Conservation (phyloP, 2,888 invertebrate genomes). For the Tuberolachnus salignus region DNA sequence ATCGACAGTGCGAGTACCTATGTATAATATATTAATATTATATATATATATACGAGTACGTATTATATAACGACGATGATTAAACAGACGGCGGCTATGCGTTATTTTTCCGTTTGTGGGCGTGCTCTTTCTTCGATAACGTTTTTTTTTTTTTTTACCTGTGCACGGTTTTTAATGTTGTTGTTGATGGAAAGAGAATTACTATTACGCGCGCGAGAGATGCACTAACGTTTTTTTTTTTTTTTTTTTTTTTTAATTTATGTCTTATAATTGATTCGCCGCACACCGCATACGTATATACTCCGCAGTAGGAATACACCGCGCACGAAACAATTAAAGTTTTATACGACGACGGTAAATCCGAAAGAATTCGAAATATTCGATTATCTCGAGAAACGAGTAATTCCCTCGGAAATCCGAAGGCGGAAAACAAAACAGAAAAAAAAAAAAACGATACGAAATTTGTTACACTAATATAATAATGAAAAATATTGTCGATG, state of each 20-base stretch:
- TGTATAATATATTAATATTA: background rate
- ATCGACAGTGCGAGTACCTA: slow-evolving; percentile 21
- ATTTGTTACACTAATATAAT: slow-evolving; percentile 21
- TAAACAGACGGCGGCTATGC: slow-evolving; percentile 16
- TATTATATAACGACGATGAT: slow-evolving; percentile 28
- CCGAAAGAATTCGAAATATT: slow-evolving; percentile 7
- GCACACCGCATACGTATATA: background rate
- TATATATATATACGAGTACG: too few species aligned
- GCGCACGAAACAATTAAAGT: slow-evolving; percentile 14
- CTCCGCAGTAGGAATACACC: too few species aligned
- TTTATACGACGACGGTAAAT: background rate
- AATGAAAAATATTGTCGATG: too few species aligned
- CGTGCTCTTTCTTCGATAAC: slow-evolving; percentile 30
- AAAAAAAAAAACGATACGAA: slow-evolving; percentile 5
- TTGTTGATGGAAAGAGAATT: slow-evolving; percentile 29
- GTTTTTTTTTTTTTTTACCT: slow-evolving; percentile 27
- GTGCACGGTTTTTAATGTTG: slow-evolving; percentile 25
- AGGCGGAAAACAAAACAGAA: background rate
- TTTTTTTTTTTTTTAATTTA: slow-evolving; percentile 14
- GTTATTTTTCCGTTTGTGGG: slow-evolving; percentile 45
- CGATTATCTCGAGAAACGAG: background rate
- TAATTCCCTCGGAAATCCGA: too few species aligned
- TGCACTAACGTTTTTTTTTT: background rate
- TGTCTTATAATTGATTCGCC: slow-evolving; percentile 34
- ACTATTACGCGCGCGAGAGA: background rate